A percentile compares a stretch with the other conserved stretches of the same genome.
Evolutionary conservation across 2,113 vertebrate genomes (phyloP).

Genomic region (Panthera leo): DNA sequence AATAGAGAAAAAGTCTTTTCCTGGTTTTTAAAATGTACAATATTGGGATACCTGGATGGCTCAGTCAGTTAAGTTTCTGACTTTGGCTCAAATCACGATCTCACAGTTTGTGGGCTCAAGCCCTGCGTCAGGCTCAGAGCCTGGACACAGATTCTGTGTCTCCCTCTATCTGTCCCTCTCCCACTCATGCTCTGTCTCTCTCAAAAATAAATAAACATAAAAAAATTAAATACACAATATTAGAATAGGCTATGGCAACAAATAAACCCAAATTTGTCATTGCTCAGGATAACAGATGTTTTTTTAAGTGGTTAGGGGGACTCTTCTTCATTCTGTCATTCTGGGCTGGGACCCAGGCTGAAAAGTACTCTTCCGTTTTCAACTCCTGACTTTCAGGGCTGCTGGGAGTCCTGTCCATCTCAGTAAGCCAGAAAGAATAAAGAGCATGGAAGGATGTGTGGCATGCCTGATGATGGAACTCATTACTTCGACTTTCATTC

Average conservation of each 20-base stretch:
- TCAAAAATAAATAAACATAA: too few relatives aligned
- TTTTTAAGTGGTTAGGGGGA: neutral
- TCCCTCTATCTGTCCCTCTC: too few relatives aligned
- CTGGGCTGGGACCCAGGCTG: neutral
- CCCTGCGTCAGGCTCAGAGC: too few relatives aligned
- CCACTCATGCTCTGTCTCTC: too few relatives aligned
- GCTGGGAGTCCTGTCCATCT: neutral
- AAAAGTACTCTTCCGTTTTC: neutral
- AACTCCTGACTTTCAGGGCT: neutral
- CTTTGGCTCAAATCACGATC: too few relatives aligned
- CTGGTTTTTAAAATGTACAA: conserved; percentile 17
- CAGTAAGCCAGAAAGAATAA: neutral
- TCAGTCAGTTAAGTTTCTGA: too few relatives aligned
- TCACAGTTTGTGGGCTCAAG: too few relatives aligned
- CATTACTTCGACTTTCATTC: neutral
- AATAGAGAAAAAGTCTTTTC: neutral
- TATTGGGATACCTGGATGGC: too few relatives aligned
- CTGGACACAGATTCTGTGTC: too few relatives aligned
- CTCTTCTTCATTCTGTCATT: neutral
- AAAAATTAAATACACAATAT: neutral
- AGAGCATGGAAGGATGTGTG: neutral
- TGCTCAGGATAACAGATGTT: neutral
- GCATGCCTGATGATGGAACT: neutral
- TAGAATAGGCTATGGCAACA: neutral
- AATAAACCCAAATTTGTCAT: neutral